These are phyloP conservation scores for Ambastaia sidthimunki DNA, from an alignment of 2,797 vertebrate genomes.

Conservation along the genomic window DNA sequence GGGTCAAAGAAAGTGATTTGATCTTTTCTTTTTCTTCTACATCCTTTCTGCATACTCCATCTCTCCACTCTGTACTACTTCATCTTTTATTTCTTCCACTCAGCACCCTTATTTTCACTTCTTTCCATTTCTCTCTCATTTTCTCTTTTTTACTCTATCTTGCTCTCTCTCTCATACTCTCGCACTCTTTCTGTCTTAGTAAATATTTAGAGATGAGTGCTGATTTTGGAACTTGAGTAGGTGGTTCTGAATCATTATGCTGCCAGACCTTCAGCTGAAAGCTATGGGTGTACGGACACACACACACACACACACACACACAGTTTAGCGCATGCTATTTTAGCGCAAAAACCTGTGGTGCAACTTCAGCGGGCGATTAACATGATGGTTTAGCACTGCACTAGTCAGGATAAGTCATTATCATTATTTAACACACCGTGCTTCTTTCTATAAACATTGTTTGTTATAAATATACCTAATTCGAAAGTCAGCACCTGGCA, in stretches of 20 bases:
- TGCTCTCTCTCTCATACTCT: background rate
- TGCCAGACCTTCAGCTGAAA: conserved; percentile 16
- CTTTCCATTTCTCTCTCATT: conserved; percentile 43
- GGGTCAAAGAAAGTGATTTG: conserved; percentile 64
- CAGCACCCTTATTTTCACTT: conserved; percentile 44
- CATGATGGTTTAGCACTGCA: background rate
- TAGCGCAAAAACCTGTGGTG: background rate
- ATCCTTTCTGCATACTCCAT: conserved; percentile 41
- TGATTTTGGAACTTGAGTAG: conserved; percentile 46
- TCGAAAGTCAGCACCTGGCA: too few species aligned
- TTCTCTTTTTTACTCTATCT: conserved; percentile 36
- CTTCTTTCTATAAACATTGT: too few species aligned
- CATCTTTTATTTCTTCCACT: background rate
- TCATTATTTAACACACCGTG: too few species aligned
- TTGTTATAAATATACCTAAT: too few species aligned
- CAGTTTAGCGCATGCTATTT: background rate
- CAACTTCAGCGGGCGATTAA: background rate
- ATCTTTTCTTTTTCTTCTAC: conserved; percentile 49
- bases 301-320: background rate
- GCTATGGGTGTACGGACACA: background rate
- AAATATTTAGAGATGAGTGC: conserved; percentile 65
- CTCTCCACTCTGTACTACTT: conserved; percentile 47
- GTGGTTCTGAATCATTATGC: conserved; percentile 32
- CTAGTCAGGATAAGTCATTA: background rate
- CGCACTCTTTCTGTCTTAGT: conserved; percentile 45